Evolutionary conservation across 1,140 invertebrate species (phyloP).

Genomic region (Stegodyphus dumicola): DNA sequence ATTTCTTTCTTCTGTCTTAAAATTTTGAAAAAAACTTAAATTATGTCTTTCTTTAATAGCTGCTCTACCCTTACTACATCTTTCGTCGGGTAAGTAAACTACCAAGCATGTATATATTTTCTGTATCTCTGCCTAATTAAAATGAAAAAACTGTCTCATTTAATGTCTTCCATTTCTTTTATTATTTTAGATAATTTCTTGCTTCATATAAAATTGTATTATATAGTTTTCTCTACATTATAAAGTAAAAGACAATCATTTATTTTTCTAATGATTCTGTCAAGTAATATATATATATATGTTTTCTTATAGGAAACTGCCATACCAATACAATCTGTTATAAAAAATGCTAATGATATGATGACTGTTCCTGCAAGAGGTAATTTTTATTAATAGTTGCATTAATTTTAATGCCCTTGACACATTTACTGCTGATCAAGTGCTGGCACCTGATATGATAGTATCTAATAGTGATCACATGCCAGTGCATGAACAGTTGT

Average conservation of each 20-base stretch:
- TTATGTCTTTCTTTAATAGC: constrained; percentile 40
- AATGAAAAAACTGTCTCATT: too few species aligned
- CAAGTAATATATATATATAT: neutral
- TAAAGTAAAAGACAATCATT: neutral
- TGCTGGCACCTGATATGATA: too few species aligned
- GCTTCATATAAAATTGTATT: neutral
- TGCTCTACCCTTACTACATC: constrained; percentile 53
- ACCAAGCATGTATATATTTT: too few species aligned
- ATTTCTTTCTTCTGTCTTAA: neutral
- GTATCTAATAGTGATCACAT: too few species aligned
- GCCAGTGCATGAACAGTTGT: too few species aligned
- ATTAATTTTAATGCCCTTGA: too few species aligned
- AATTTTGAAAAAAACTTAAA: neutral
- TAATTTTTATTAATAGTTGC: neutral
- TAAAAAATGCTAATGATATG: constrained; percentile 49
- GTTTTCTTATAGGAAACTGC: constrained; percentile 39
- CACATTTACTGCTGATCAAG: too few species aligned
- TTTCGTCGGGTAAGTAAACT: constrained; percentile 48
- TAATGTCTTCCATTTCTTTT: too few species aligned
- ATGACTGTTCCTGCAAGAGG: constrained; percentile 49
- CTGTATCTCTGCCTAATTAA: too few species aligned
- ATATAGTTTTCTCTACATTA: neutral
- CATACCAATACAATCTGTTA: constrained; percentile 42
- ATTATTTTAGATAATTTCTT: too few species aligned
- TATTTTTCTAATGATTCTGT: neutral